Conservation (phyloP, 2,888 invertebrate genomes). For the Mythimna impura region DNA sequence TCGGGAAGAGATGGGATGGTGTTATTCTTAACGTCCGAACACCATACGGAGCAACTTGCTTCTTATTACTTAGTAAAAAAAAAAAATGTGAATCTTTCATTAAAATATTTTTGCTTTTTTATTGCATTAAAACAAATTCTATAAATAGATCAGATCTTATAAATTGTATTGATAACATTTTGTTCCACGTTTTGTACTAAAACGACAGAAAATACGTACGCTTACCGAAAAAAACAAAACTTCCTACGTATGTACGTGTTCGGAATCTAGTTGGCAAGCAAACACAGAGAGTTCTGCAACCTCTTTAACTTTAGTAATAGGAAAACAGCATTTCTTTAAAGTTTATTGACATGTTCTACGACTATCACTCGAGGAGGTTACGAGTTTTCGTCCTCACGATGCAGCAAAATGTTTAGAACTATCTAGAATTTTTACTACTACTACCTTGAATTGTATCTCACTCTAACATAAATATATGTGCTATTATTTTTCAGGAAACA, state of each 20-base stretch:
- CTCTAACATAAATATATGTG: not conserved
- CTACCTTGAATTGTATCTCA: no score
- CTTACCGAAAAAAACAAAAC: slow-evolving; percentile 6
- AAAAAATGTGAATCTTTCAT: not conserved
- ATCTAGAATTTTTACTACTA: not conserved
- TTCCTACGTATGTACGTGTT: not conserved
- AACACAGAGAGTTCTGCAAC: slow-evolving; percentile 32
- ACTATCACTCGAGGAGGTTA: slow-evolving; percentile 6
- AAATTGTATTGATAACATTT: not conserved
- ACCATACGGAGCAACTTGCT: no score
- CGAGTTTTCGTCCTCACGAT: not conserved
- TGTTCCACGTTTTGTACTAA: not conserved
- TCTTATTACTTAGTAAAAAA: not conserved
- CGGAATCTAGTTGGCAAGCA: slow-evolving; percentile 30
- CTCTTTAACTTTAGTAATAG: slow-evolving; percentile 41
- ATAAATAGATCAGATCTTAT: no score
- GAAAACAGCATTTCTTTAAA: slow-evolving; percentile 30
- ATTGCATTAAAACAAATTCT: no score
- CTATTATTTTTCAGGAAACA: slow-evolving; percentile 64
- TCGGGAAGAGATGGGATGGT: no score
- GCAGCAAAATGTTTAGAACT: not conserved
- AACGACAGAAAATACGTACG: slow-evolving; percentile 1
- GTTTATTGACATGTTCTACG: slow-evolving; percentile 18
- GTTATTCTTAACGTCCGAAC: no score
- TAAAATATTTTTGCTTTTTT: not conserved